Percentiles rank a stretch among this genome's conserved stretches.
phyloP scores from a whole-genome alignment of 2,888 invertebrate species.

The Pilophorus perplexus region DNA sequence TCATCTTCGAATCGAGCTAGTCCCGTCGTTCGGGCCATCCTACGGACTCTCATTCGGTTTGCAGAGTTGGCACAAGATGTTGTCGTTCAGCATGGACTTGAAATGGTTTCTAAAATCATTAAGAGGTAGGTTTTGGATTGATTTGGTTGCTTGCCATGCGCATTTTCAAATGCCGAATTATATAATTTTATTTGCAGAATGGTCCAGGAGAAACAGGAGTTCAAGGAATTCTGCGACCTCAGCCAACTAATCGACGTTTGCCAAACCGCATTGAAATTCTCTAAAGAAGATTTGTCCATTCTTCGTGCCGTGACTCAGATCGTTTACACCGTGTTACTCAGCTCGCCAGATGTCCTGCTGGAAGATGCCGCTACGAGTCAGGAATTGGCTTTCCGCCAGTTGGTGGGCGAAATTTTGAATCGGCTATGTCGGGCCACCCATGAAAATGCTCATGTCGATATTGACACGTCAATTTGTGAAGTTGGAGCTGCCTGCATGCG shows the following conservation, averaged over 20 bases:
- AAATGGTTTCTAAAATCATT: slow-evolving; percentile 17
- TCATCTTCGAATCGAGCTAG: background rate
- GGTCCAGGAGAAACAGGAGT: background rate
- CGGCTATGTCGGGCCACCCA: slow-evolving; percentile 8
- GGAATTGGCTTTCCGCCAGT: background rate
- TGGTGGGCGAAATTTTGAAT: slow-evolving; percentile 24
- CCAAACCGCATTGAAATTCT: background rate
- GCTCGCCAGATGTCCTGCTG: background rate
- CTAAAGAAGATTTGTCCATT: slow-evolving; percentile 10
- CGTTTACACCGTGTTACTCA: slow-evolving; percentile 9
- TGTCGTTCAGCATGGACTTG: slow-evolving; percentile 9
- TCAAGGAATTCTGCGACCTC: slow-evolving; percentile 3
- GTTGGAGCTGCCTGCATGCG: slow-evolving; percentile 20
- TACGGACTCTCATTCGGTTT: background rate
- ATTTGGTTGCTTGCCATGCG: background rate
- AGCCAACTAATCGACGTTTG: background rate
- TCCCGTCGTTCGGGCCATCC: background rate
- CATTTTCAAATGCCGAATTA: background rate
- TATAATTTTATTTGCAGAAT: background rate
- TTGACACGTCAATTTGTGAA: slow-evolving; percentile 25
- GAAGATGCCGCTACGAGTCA: background rate
- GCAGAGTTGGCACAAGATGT: background rate
- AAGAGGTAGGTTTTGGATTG: background rate
- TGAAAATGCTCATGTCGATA: background rate
- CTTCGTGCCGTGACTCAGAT: slow-evolving; percentile 7